phyloP scores from a whole-genome alignment of 2,888 invertebrate species.

The Fabriciana adippe region DNA sequence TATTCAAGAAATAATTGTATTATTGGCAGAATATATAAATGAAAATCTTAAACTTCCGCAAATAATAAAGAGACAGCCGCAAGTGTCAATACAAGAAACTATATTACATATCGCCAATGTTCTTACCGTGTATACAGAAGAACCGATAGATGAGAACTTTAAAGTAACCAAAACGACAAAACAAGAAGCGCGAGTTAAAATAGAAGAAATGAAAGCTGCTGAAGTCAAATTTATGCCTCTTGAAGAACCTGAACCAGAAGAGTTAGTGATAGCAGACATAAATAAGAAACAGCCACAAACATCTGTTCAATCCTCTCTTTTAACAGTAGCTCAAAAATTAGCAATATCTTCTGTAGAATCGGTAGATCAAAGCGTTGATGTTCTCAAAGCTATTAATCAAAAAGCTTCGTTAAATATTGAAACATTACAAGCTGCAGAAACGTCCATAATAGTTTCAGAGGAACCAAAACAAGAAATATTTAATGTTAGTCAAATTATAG shows the following conservation, averaged over 20 bases:
- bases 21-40: conserved; percentile 8
- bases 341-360: background rate
- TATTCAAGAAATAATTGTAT: background rate
- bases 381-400: background rate
- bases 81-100: conserved; percentile 19
- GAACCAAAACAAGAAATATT: conserved; percentile 10
- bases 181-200: conserved; percentile 27
- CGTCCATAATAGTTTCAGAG: background rate
- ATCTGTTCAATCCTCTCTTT: conserved; percentile 13
- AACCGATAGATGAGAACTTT: conserved; percentile 29
- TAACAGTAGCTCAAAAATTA: conserved; percentile 1
- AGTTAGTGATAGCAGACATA: background rate
- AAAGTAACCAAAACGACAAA: conserved; percentile 17
- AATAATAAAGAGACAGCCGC: conserved; percentile 10
- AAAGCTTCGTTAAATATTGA: conserved; percentile 4
- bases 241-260: conserved; percentile 17
- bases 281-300: conserved; percentile 21
- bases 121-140: conserved; percentile 19
- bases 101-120: conserved; percentile 24
- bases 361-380: background rate
- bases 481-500: background rate
- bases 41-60: conserved; percentile 7
- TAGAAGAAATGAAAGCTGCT: conserved; percentile 35
- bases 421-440: background rate
- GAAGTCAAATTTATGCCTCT: conserved; percentile 22